Conservation (phyloP, 2,113 vertebrate genomes). For the Naja naja region DNA sequence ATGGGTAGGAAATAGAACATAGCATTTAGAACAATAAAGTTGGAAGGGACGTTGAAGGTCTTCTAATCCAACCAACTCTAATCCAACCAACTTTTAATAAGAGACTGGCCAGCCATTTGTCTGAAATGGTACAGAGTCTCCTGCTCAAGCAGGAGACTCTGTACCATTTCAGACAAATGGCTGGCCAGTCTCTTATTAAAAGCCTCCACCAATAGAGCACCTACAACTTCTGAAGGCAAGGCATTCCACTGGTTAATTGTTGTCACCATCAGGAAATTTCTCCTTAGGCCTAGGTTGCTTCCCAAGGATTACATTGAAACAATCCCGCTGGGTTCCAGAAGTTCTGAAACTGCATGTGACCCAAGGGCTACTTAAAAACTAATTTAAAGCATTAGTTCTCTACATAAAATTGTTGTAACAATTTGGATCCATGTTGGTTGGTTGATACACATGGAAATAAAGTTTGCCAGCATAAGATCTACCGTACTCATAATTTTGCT, state of each 20-base stretch:
- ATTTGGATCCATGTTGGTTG: neutral
- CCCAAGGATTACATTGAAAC: neutral
- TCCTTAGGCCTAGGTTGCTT: neutral
- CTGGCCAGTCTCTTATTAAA: neutral
- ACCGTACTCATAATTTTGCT: neutral
- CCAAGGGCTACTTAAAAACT: neutral
- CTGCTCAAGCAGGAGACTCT: too few species aligned
- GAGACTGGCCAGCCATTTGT: too few species aligned
- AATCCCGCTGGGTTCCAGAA: neutral
- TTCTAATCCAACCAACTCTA: too few species aligned
- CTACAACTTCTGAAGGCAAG: neutral
- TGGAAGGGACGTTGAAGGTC: too few species aligned
- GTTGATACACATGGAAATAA: neutral
- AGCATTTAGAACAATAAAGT: too few species aligned
- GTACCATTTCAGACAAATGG: neutral
- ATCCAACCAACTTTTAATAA: too few species aligned
- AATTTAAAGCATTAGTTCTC: neutral
- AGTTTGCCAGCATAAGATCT: neutral
- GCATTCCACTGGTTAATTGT: neutral
- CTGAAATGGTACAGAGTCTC: too few species aligned
- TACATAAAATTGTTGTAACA: neutral
- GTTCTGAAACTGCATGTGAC: neutral
- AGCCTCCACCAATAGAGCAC: neutral
- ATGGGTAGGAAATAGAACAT: neutral
- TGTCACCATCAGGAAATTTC: neutral